Evolutionary conservation across 2,113 vertebrate genomes (phyloP).

Genomic region (Pterocles orientalis): DNA sequence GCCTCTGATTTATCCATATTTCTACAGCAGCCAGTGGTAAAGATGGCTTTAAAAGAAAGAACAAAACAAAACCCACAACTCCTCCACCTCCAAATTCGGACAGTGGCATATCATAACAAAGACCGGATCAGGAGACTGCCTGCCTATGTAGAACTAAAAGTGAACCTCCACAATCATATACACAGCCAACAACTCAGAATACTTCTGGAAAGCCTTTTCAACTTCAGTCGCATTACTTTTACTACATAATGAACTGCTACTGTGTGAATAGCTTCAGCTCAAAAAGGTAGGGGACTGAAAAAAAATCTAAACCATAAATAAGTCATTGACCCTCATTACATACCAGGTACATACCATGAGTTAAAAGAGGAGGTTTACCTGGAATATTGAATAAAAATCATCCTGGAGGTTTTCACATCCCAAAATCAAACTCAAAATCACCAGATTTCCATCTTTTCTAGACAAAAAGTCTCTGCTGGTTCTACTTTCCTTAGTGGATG

Average conservation of each 20-base stretch:
- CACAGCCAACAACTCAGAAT: background rate
- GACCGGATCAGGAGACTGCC: background rate
- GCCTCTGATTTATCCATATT: background rate
- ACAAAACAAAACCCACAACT: background rate
- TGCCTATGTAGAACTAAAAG: background rate
- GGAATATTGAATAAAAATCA: background rate
- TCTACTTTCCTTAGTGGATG: background rate
- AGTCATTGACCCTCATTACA: background rate
- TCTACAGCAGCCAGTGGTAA: background rate
- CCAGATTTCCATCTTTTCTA: background rate
- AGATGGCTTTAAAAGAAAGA: background rate
- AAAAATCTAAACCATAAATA: background rate
- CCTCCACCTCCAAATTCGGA: background rate
- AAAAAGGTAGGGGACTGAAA: background rate
- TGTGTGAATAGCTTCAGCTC: background rate
- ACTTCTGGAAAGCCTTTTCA: background rate
- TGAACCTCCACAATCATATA: background rate
- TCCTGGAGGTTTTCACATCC: background rate
- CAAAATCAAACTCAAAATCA: background rate
- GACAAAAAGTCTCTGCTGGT: background rate
- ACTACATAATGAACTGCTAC: background rate
- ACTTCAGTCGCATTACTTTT: background rate
- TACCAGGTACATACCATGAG: background rate
- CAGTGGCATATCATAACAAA: background rate
- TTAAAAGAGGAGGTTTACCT: background rate